These are phyloP conservation scores for Falco peregrinus DNA, from an alignment of 2,797 vertebrate species.

Conservation along the genomic window DNA sequence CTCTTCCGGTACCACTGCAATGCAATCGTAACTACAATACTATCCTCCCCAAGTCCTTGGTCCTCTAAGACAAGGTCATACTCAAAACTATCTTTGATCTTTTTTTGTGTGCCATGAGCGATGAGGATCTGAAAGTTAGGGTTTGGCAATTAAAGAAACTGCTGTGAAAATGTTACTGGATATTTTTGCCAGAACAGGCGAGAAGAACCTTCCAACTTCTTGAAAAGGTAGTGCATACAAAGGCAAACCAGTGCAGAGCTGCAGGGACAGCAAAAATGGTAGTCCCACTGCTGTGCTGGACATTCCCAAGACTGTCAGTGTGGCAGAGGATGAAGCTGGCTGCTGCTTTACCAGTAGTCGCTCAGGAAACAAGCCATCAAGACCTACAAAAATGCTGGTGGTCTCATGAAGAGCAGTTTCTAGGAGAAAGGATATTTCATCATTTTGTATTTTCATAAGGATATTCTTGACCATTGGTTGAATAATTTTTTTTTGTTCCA, in stretches of 20 bases:
- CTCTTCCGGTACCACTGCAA: neutral
- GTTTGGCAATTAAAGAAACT: neutral
- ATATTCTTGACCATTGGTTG: neutral
- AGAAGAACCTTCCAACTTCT: neutral
- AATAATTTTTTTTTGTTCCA: conserved; percentile 25
- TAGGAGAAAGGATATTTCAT: neutral
- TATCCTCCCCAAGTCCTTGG: neutral
- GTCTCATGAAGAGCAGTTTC: neutral
- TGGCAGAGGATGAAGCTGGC: neutral
- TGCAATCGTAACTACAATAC: neutral
- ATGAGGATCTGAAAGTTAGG: neutral
- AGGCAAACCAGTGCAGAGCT: neutral
- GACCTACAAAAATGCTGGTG: neutral
- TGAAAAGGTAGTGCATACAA: neutral
- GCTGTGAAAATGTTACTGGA: neutral
- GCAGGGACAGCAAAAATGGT: neutral
- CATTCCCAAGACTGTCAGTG: rapidly evolving
- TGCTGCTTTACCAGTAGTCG: neutral
- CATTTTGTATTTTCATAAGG: neutral
- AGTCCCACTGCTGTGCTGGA: neutral
- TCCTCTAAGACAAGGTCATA: neutral
- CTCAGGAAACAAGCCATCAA: neutral
- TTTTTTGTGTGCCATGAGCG: neutral
- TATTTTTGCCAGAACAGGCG: neutral
- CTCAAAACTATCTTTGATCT: neutral